Evolutionary conservation across 2,113 vertebrate genomes (phyloP), one percentile per base, ranked within the genome.

Genomic region (Rana temporaria): DNA sequence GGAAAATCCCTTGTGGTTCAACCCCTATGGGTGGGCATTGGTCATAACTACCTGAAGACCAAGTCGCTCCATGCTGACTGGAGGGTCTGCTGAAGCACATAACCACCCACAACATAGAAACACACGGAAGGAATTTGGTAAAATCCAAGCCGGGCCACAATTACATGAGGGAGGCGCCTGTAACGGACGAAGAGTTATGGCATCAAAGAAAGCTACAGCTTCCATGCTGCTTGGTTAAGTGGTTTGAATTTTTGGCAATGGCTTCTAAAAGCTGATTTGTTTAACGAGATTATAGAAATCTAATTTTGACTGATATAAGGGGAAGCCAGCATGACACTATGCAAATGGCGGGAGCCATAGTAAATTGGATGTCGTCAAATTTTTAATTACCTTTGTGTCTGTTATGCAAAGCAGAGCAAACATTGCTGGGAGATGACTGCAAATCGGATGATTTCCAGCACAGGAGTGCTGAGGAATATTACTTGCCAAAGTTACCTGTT

Each of bases 281-380:
- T 76, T 83, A 83, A 83, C 55, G 7, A 75, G 81, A 83, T 76
- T 83, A 83, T 68, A 66, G 64, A 76, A 83, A 83, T 83, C 71
- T 68, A 75, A 76, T 83, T 83, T 68, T 68, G 63, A 76, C 63
- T 68, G 72, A 42, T 68, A 83, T 68, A 68, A 82, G 80, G 72
- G 22, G 72, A 67, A 68, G 63, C 53, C 63, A 38, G 30, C 71
- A 7, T 68, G 81, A 48, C 71, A 83, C 81, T 76, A 83, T 83
- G 81, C 64, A 83, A 83, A 83, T 83, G 71, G 63, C 71, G 74
- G 53, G 48, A 42, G 81, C 81, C 64, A 60, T 76, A 17, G 52
- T 76, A 76, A 83, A 83, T 68, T 76, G 81, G 63, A 83, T 76
- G 81, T 75, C 71, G 56, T 74, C 38, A 26, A 19, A 68, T 82